Evolutionary conservation across 2,888 invertebrate species (phyloP).

Genomic region (Andrena bicolor): DNA sequence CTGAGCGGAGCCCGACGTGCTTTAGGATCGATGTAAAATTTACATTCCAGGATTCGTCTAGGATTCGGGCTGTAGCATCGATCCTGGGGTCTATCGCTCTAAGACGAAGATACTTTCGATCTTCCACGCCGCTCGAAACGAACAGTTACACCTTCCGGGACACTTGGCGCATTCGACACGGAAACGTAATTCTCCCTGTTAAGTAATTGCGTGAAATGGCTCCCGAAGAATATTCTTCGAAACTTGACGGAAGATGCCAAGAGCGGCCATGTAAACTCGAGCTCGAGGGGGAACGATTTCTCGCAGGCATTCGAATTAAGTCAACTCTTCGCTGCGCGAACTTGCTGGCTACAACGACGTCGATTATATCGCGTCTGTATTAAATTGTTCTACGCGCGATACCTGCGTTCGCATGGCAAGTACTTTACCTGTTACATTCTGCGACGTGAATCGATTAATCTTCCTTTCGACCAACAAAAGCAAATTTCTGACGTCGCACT

Average conservation of each 20-base stretch:
- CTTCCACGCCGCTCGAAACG: background rate
- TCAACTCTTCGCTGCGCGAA: slow-evolving; percentile 13
- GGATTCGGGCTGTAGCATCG: too few relatives aligned
- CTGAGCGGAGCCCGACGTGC: background rate
- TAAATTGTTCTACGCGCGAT: slow-evolving; percentile 20
- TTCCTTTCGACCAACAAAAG: background rate
- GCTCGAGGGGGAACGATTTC: background rate
- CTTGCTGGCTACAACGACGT: slow-evolving; percentile 9
- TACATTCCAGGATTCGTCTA: too few relatives aligned
- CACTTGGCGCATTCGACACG: slow-evolving; percentile 13
- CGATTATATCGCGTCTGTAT: slow-evolving; percentile 21
- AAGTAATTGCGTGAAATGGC: slow-evolving; percentile 44
- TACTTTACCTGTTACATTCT: slow-evolving; percentile 51
- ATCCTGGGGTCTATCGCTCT: too few relatives aligned
- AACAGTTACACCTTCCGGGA: slow-evolving; percentile 8
- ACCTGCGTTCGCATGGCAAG: slow-evolving; percentile 46
- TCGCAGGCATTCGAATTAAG: slow-evolving; percentile 25
- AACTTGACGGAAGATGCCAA: background rate
- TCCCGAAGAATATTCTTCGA: slow-evolving; percentile 33
- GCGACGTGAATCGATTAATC: slow-evolving; percentile 58
- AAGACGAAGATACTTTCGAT: too few relatives aligned
- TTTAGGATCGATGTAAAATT: background rate
- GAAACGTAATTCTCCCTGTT: slow-evolving; percentile 17
- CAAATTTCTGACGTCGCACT: background rate
- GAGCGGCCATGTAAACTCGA: background rate